These are phyloP conservation scores for Ophioderma brevispina DNA, from an alignment of 35 echinoderm and acorn worm species.

Conservation along the genomic window DNA sequence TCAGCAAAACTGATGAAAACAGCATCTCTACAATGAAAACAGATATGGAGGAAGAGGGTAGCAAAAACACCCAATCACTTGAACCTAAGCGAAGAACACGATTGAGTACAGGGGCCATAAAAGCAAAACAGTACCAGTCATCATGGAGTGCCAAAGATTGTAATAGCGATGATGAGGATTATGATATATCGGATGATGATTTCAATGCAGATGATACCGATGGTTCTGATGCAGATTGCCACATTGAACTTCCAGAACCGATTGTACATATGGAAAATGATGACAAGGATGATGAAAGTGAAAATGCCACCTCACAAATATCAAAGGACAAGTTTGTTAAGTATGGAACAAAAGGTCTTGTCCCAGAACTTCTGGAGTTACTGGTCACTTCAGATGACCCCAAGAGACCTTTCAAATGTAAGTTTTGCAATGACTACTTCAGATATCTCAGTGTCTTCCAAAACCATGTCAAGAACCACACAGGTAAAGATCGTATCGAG, in stretches of 20 bases:
- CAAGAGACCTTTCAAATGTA: neutral
- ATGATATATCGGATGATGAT: neutral
- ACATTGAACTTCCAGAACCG: neutral
- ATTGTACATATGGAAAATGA: neutral
- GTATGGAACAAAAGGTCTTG: neutral
- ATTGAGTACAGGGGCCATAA: too few species aligned
- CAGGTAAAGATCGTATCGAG: neutral
- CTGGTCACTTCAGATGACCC: neutral
- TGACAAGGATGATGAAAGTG: neutral
- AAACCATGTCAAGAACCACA: neutral
- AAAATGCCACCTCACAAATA: neutral
- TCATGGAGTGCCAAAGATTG: too few species aligned
- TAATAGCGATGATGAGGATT: neutral
- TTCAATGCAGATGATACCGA: neutral
- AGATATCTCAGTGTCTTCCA: neutral
- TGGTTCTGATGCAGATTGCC: neutral
- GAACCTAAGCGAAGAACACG: too few species aligned
- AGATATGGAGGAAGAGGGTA: too few species aligned
- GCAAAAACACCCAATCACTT: too few species aligned
- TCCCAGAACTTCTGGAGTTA: neutral
- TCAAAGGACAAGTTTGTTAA: neutral
- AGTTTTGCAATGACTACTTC: neutral
- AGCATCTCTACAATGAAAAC: too few species aligned
- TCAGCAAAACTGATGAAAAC: too few species aligned
- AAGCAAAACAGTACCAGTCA: too few species aligned